Percentiles rank a stretch among this genome's conserved stretches.
Conservation (phyloP, 2,797 vertebrate genomes). For the Toxotes lorentzi region DNA sequence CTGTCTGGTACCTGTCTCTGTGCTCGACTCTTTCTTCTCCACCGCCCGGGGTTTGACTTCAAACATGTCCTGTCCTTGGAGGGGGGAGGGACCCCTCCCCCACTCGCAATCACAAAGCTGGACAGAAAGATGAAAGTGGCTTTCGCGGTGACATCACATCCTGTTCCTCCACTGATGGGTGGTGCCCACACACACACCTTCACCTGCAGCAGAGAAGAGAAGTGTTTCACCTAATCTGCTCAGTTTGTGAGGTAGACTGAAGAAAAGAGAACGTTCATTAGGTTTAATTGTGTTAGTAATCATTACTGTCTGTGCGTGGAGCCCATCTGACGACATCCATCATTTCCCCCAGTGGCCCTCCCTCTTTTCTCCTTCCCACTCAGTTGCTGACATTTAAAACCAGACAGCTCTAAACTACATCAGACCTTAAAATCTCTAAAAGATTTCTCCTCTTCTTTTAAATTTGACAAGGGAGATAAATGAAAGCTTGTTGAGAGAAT, state of each 20-base stretch:
- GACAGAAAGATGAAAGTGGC: conserved; percentile 41
- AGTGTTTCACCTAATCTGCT: background rate
- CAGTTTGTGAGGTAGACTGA: background rate
- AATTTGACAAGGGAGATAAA: background rate
- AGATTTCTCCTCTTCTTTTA: background rate
- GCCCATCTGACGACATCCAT: conserved; percentile 16
- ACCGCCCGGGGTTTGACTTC: conserved; percentile 91
- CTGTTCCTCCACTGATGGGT: conserved; percentile 44
- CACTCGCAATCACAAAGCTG: conserved; percentile 59
- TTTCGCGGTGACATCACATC: conserved; percentile 75
- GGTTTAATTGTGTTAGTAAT: background rate
- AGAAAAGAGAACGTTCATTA: background rate
- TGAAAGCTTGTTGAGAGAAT: background rate
- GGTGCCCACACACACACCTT: conserved; percentile 45
- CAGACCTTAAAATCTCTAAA: background rate
- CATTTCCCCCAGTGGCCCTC: background rate
- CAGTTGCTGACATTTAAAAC: conserved; percentile 12
- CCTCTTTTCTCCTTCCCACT: conserved; percentile 2
- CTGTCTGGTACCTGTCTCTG: conserved; percentile 86
- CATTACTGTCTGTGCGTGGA: background rate
- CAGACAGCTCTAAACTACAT: background rate
- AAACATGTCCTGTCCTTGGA: conserved; percentile 84
- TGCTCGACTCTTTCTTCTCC: conserved; percentile 89
- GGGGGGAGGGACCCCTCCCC: conserved; percentile 38
- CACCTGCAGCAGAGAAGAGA: conserved; percentile 58